These are phyloP conservation scores for Drosophila nigritarsus DNA, from an alignment of 2,888 invertebrate genomes.

Conservation along the genomic window DNA sequence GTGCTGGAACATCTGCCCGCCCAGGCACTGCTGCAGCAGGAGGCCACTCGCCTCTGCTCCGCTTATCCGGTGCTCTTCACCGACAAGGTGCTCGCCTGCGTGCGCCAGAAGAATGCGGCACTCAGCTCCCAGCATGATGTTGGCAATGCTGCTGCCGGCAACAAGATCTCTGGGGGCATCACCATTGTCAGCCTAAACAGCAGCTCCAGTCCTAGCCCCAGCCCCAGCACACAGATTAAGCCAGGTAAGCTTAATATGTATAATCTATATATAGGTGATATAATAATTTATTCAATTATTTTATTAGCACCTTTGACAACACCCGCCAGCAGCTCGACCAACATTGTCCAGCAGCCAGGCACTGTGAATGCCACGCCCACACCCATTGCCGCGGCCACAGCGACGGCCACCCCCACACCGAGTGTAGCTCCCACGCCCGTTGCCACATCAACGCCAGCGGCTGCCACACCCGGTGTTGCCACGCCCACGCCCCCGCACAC, in stretches of 20 bases:
- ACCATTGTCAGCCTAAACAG: conserved; percentile 92
- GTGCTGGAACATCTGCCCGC: conserved; percentile 91
- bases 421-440: conserved; percentile 49
- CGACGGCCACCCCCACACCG: conserved; percentile 38
- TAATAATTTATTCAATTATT: not conserved
- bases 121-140: conserved; percentile 86
- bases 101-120: conserved; percentile 88
- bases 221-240: conserved; percentile 70
- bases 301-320: conserved; percentile 32
- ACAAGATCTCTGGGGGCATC: conserved; percentile 90
- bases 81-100: conserved; percentile 91
- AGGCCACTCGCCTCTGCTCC: conserved; percentile 92
- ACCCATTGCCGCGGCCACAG: conserved; percentile 38
- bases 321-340: conserved; percentile 33
- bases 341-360: conserved; percentile 39
- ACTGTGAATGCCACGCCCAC: conserved; percentile 24
- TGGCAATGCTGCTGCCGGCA: conserved; percentile 86
- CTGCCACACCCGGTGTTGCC: conserved; percentile 39
- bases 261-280: not conserved
- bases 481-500: conserved; percentile 83
- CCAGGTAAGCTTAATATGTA: conserved; percentile 64
- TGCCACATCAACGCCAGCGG: conserved; percentile 58
- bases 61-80: conserved; percentile 92
- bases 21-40: conserved; percentile 91
- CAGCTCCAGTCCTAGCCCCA: conserved; percentile 83